Conservation (phyloP, 2,888 invertebrate species). For the Gandaritis pyraliata region DNA sequence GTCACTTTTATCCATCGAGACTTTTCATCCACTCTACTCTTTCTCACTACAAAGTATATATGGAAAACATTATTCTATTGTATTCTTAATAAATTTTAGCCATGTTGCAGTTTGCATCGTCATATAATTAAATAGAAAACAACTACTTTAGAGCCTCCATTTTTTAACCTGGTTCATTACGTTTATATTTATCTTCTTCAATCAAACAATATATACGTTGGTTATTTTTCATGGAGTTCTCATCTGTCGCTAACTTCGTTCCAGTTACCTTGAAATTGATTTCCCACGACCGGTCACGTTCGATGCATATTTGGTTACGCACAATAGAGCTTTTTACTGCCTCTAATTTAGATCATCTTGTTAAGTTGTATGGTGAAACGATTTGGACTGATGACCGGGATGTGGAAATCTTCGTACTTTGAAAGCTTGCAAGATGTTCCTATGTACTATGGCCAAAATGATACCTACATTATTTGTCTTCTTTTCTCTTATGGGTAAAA, state of each 20-base stretch:
- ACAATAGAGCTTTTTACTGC: slow-evolving; percentile 48
- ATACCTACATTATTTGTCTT: too few species aligned
- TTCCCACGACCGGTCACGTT: slow-evolving; percentile 54
- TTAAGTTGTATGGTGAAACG: slow-evolving; percentile 32
- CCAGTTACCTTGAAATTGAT: slow-evolving; percentile 53
- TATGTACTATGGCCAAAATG: too few species aligned
- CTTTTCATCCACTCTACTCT: too few species aligned
- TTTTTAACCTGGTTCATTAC: too few species aligned
- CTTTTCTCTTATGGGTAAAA: too few species aligned
- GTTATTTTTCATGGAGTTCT: slow-evolving; percentile 33
- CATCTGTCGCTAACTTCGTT: slow-evolving; percentile 32
- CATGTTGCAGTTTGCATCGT: too few species aligned
- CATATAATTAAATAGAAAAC: too few species aligned
- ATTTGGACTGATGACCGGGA: slow-evolving; percentile 32
- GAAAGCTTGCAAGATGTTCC: slow-evolving; percentile 7
- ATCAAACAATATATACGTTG: slow-evolving; percentile 40
- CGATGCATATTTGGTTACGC: slow-evolving; percentile 45
- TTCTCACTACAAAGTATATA: too few species aligned
- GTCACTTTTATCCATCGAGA: too few species aligned
- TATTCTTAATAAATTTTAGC: too few species aligned
- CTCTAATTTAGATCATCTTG: slow-evolving; percentile 43
- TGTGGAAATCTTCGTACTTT: slow-evolving; percentile 24
- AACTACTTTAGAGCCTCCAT: too few species aligned
- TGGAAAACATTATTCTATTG: too few species aligned
- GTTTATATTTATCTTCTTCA: slow-evolving; percentile 37